Base-by-base conservation (phyloP, 2,888 invertebrate species). In the Epirrita christyi region DNA sequence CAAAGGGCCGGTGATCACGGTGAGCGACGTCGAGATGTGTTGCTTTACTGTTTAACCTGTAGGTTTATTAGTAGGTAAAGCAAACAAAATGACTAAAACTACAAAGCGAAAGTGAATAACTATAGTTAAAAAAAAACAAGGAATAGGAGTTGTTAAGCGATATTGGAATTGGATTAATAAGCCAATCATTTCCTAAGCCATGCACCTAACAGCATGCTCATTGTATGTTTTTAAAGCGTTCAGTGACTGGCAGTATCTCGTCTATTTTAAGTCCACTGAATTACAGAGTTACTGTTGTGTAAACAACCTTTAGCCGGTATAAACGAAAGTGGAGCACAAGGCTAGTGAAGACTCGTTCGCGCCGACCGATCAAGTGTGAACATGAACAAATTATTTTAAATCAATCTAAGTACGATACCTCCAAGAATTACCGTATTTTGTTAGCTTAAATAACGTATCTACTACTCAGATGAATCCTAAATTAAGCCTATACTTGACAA, bases 291-390 rank as follows among this genome's bases (percentile, higher is more conserved):
- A 68, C 67, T 68, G 63, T 66, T 69, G 69, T 67, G 69, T 68
- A 75, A 75, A 72, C 71, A 77, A 79, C 73, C 76, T 78, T 77
- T 77, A 70, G 71, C 62, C 72, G 72, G 71, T 74, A 78, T 80
- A 79, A 81, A 74, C 76, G 80, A 81, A 80, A 80, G 80, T 80
- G 70, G 77, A 78, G 72, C 79, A 75, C 75, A 75, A 76, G 73
- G 78, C 76, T 75, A 73, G 63, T 60, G 75, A 74, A 76, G 71
- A 73, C 73, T 75, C 67, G 76, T 76, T 78, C 68, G 67, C 72
- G 67, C 60, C 72, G 75, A 78, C 75, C 74, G 71, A 75, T 72
- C 71, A 65, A 61, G 63, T 64, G 68, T 71, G 68, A 68, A 74
- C 69, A 44, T 67, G 66, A 66, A 67, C 66, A 66, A 53, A 61